Percentiles rank a stretch among this genome's conserved stretches.
Evolutionary conservation across 2,797 vertebrate species (phyloP).

Genomic region (Bradypodion pumilum): DNA sequence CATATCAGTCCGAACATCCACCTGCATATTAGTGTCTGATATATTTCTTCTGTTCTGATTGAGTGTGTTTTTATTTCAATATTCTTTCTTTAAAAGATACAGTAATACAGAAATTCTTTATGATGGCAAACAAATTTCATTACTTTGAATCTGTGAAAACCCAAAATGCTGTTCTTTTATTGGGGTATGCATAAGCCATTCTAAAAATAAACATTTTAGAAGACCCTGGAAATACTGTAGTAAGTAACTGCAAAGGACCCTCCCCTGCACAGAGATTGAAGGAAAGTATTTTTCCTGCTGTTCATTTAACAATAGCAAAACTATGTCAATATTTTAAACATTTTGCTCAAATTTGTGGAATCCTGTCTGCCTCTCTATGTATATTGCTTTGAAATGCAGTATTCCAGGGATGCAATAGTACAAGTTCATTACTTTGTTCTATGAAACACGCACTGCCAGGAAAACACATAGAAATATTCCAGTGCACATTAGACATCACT

Average conservation of each 20-base stretch:
- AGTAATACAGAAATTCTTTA: background rate
- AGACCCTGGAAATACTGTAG: conserved; percentile 40
- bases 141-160: conserved; percentile 20
- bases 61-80: conserved; percentile 34
- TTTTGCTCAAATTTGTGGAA: background rate
- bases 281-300: background rate
- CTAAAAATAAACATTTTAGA: conserved; percentile 2
- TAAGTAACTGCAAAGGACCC: rapidly evolving
- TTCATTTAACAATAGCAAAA: background rate
- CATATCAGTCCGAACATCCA: conserved; percentile 20
- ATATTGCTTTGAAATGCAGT: conserved; percentile 27
- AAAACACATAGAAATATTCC: conserved; percentile 46
- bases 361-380: conserved; percentile 1
- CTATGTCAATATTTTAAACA: conserved; percentile 13
- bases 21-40: conserved; percentile 37
- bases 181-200: conserved; percentile 36
- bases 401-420: conserved; percentile 21
- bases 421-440: conserved; percentile 16
- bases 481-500: conserved; percentile 12
- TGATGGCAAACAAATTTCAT: conserved; percentile 16
- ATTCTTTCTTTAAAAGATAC: background rate
- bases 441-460: conserved; percentile 47
- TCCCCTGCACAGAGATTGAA: background rate
- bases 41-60: conserved; percentile 40
- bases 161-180: conserved; percentile 14